These are phyloP conservation scores for Drosophila infuscata DNA, from an alignment of 2,888 invertebrate species.

Conservation along the genomic window DNA sequence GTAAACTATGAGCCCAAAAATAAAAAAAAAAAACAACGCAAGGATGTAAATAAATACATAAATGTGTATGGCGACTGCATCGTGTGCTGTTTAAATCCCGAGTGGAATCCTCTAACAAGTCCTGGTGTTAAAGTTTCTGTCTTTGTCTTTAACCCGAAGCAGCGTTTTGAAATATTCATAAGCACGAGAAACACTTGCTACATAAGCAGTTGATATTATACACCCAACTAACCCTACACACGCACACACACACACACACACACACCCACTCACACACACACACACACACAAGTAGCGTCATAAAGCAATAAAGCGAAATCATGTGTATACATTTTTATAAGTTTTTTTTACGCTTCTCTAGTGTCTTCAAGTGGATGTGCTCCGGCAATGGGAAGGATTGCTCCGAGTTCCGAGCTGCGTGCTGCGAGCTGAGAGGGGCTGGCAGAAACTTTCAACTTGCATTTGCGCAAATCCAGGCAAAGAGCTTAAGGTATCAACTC, in stretches of 20 bases:
- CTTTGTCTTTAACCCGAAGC: constrained; percentile 13
- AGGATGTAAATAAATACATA: constrained; percentile 51
- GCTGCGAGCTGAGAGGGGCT: neutral
- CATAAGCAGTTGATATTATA: constrained; percentile 10
- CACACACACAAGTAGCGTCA: constrained; percentile 62
- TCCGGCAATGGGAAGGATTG: neutral
- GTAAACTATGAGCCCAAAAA: constrained; percentile 1
- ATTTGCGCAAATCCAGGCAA: constrained; percentile 52
- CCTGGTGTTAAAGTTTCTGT: constrained; percentile 33
- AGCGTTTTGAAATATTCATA: constrained; percentile 59
- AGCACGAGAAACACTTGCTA: constrained; percentile 28
- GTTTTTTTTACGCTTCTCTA: constrained; percentile 55
- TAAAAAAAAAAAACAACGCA: constrained; percentile 5
- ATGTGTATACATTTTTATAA: constrained; percentile 85
- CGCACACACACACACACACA: neutral
- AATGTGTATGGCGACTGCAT: constrained; percentile 11
- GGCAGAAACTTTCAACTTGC: constrained; percentile 51
- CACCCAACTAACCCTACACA: neutral
- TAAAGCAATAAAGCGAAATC: constrained; percentile 85
- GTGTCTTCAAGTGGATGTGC: constrained; percentile 33
- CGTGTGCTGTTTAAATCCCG: constrained; percentile 4
- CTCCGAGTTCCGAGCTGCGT: neutral
- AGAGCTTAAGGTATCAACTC: constrained; percentile 66
- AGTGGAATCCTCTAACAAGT: constrained; percentile 25
- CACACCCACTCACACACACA: constrained; percentile 8